These are phyloP conservation scores for Caenorhabditis sulstoni DNA, from an alignment of 2,888 invertebrate genomes.

Conservation along the genomic window DNA sequence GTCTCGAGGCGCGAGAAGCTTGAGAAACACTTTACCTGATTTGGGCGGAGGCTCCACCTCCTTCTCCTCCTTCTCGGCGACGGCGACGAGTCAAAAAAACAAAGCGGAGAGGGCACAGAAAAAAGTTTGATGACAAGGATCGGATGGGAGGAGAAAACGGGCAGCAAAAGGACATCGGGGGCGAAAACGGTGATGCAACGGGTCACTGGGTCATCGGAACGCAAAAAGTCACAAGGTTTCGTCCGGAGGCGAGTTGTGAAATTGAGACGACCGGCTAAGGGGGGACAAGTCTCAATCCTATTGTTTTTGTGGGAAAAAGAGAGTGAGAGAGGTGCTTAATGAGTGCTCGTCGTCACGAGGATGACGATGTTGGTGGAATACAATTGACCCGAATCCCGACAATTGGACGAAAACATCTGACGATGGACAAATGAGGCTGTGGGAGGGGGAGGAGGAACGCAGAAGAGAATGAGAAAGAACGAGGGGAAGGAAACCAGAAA, in stretches of 20 bases:
- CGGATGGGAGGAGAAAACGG: conserved; percentile 30
- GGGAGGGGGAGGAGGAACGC: not conserved
- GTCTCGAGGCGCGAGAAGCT: not conserved
- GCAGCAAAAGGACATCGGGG: conserved; percentile 40
- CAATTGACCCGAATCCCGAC: conserved; percentile 46
- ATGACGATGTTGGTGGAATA: conserved; percentile 49
- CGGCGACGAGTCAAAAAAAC: not conserved
- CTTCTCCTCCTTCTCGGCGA: conserved; percentile 2
- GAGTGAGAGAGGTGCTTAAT: conserved; percentile 4
- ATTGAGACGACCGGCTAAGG: conserved; percentile 28
- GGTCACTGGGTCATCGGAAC: conserved; percentile 58
- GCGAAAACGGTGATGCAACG: conserved; percentile 42
- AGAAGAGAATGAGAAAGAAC: too few species aligned
- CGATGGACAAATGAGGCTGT: conserved; percentile 7
- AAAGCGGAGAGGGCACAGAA: conserved; percentile 10
- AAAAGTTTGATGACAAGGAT: conserved; percentile 29
- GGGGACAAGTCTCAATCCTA: conserved; percentile 3
- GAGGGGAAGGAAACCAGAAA: too few species aligned
- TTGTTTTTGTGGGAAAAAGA: conserved; percentile 18
- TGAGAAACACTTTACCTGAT: conserved; percentile 35
- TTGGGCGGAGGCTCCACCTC: conserved; percentile 10
- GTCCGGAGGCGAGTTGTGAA: conserved; percentile 30
- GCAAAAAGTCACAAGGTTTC: conserved; percentile 49
- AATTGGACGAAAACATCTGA: conserved; percentile 30
- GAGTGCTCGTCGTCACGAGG: conserved; percentile 43